Conservation (phyloP, 1,140 invertebrate species). For the Aphaenogaster floridana region DNA sequence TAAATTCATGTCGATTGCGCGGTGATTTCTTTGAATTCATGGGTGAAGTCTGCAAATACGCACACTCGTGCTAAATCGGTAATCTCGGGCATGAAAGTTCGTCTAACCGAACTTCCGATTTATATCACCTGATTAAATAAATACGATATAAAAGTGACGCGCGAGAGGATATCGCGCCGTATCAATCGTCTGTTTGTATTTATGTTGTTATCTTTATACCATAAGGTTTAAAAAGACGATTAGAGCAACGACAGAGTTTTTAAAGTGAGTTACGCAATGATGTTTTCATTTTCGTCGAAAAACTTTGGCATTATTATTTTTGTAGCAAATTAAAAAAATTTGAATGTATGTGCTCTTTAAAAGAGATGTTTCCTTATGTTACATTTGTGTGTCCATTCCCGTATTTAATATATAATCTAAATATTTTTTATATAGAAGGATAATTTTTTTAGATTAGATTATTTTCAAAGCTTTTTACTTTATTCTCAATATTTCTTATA, state of each 20-base stretch:
- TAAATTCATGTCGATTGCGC: background rate
- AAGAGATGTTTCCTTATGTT: background rate
- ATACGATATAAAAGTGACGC: background rate
- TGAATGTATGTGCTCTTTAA: background rate
- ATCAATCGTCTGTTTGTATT: background rate
- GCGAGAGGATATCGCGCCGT: background rate
- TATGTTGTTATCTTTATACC: background rate
- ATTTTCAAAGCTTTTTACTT: background rate
- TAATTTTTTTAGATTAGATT: too few species aligned
- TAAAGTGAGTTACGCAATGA: background rate
- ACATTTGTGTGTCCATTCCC: background rate
- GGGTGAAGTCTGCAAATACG: background rate
- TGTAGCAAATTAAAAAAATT: background rate
- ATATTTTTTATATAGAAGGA: too few species aligned
- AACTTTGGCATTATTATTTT: background rate
- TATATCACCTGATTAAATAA: constrained; percentile 25
- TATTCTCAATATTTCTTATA: background rate
- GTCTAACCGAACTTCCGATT: background rate
- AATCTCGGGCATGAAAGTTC: background rate
- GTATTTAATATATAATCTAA: background rate
- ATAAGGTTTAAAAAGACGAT: background rate
- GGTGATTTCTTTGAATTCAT: constrained; percentile 20
- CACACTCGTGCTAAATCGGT: background rate
- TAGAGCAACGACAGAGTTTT: background rate
- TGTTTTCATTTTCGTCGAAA: background rate